Evolutionary conservation across 1,140 invertebrate genomes (phyloP).

Genomic region (Grapholita molesta): DNA sequence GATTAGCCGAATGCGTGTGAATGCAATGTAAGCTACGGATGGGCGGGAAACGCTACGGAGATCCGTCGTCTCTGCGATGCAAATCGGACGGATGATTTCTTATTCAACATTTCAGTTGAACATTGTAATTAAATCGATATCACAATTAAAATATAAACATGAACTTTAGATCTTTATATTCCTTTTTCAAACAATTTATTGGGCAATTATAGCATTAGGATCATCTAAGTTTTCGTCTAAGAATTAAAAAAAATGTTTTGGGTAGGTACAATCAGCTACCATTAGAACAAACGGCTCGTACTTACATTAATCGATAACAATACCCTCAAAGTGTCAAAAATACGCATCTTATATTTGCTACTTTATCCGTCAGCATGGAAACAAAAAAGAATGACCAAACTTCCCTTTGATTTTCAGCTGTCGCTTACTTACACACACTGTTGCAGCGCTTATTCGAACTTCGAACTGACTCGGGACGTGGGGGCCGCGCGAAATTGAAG

Average conservation of each 20-base stretch:
- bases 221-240: too few relatives aligned
- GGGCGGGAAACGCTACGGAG: slow-evolving; percentile 67
- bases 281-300: too few relatives aligned
- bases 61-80: slow-evolving; percentile 55
- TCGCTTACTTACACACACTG: slow-evolving; percentile 45
- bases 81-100: slow-evolving; percentile 27
- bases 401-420: slow-evolving; percentile 59
- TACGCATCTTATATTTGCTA: background rate
- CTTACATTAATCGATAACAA: too few relatives aligned
- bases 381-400: slow-evolving; percentile 33
- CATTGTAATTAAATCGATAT: slow-evolving; percentile 10
- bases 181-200: background rate
- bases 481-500: slow-evolving; percentile 53
- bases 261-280: too few relatives aligned
- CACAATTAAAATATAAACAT: background rate
- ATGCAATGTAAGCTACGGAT: slow-evolving; percentile 65
- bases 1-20: slow-evolving; percentile 75
- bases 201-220: background rate
- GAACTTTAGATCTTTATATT: too few relatives aligned
- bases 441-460: slow-evolving; percentile 16
- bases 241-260: too few relatives aligned
- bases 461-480: slow-evolving; percentile 25
- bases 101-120: slow-evolving; percentile 10
- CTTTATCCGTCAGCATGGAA: slow-evolving; percentile 1
- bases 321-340: background rate